Evolutionary conservation across 1,140 invertebrate species (phyloP).

Genomic region (Steinernema feltiae): DNA sequence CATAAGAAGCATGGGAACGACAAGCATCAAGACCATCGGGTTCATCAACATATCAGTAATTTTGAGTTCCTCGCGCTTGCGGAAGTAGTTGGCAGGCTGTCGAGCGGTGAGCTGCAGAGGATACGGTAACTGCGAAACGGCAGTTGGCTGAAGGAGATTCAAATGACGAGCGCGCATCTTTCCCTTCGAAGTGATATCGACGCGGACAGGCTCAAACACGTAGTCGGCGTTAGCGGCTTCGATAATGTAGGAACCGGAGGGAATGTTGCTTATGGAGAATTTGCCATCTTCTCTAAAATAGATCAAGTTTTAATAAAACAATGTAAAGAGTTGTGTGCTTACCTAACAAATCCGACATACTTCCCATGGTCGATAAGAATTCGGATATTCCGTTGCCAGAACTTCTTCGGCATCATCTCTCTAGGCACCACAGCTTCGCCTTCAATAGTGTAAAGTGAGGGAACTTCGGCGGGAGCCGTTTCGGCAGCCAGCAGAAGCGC

Average conservation of each 20-base stretch:
- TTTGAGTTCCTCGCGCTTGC: slow-evolving; percentile 55
- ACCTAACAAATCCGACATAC: slow-evolving; percentile 51
- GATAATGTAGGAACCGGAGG: slow-evolving; percentile 86
- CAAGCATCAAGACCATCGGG: slow-evolving; percentile 61
- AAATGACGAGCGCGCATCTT: slow-evolving; percentile 89
- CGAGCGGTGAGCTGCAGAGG: slow-evolving; percentile 48
- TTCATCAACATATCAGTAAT: slow-evolving; percentile 57
- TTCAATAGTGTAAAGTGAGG: slow-evolving; percentile 37
- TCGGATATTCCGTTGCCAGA: slow-evolving; percentile 7
- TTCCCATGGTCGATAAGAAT: slow-evolving; percentile 54
- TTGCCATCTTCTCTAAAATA: slow-evolving; percentile 75
- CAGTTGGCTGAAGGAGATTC: slow-evolving; percentile 69
- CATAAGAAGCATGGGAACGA: slow-evolving; percentile 60
- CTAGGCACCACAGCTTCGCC: slow-evolving; percentile 30
- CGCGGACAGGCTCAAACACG: slow-evolving; percentile 80
- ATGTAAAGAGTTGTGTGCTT: not conserved
- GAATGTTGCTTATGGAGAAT: slow-evolving; percentile 80
- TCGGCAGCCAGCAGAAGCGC: not conserved
- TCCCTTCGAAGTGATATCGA: slow-evolving; percentile 90
- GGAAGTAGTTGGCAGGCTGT: slow-evolving; percentile 53
- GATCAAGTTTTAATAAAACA: not conserved
- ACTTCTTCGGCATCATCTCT: slow-evolving; percentile 8
- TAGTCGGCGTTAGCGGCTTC: slow-evolving; percentile 85
- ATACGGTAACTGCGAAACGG: slow-evolving; percentile 49
- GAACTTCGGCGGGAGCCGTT: not conserved